Percentiles rank a stretch among this genome's conserved stretches.
phyloP scores from a whole-genome alignment of 2,888 invertebrate genomes.

The Dione vanillae region DNA sequence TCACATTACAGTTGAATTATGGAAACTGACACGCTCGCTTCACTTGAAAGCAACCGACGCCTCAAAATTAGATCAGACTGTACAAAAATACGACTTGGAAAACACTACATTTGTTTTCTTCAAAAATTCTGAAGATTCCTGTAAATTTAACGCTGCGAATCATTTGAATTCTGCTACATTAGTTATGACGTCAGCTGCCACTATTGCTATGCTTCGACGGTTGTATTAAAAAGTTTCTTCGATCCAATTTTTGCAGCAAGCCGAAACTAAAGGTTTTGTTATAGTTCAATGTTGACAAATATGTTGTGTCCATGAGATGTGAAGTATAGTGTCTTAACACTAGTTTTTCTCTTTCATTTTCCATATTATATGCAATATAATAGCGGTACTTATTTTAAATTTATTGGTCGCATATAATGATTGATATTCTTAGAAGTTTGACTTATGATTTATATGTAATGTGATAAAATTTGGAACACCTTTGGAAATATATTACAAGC shows the following conservation, averaged over 20 bases:
- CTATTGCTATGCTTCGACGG: slow-evolving; percentile 62
- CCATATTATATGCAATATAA: too few species aligned
- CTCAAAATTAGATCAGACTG: slow-evolving; percentile 63
- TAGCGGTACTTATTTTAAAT: too few species aligned
- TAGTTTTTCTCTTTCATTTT: too few species aligned
- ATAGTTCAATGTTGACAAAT: not conserved
- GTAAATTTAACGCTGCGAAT: slow-evolving; percentile 62
- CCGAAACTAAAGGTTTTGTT: not conserved
- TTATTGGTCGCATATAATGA: too few species aligned
- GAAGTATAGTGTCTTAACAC: too few species aligned
- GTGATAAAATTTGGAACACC: too few species aligned
- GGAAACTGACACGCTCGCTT: slow-evolving; percentile 71
- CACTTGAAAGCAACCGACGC: slow-evolving; percentile 70
- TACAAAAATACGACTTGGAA: slow-evolving; percentile 65
- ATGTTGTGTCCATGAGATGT: too few species aligned
- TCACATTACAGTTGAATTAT: slow-evolving; percentile 68
- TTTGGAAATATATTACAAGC: too few species aligned
- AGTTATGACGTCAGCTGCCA: slow-evolving; percentile 65
- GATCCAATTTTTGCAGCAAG: not conserved
- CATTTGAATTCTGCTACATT: slow-evolving; percentile 61
- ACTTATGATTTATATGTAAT: too few species aligned
- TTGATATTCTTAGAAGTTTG: too few species aligned
- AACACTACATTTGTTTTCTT: slow-evolving; percentile 63
- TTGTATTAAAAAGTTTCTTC: slow-evolving; percentile 54
- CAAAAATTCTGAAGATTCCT: slow-evolving; percentile 72